Conservation (phyloP, 2,113 vertebrate species). For the Macquaria ambigua region DNA sequence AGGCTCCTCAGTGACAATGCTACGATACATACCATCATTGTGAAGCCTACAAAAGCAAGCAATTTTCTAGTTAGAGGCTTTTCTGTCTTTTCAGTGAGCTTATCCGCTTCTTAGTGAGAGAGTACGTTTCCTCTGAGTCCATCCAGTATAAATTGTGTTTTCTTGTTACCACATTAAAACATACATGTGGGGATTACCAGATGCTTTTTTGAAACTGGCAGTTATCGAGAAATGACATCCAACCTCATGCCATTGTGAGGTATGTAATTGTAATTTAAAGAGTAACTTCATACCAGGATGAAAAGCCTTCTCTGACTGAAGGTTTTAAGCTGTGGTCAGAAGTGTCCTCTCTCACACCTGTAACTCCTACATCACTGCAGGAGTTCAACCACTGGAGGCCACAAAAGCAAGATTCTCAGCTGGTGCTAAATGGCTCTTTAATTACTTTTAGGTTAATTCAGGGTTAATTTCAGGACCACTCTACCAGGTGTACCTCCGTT, state of each 20-base stretch:
- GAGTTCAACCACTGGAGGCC: not conserved
- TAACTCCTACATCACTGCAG: not conserved
- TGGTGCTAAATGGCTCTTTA: not conserved
- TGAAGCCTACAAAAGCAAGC: not conserved
- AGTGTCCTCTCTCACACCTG: not conserved
- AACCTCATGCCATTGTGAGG: too few relatives aligned
- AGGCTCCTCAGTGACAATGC: not conserved
- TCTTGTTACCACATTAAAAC: not conserved
- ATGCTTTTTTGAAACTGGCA: not conserved
- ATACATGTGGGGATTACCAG: not conserved
- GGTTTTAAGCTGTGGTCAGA: not conserved
- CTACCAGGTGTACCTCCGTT: not conserved
- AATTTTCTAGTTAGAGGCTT: not conserved
- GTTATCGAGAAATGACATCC: not conserved
- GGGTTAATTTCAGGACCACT: not conserved
- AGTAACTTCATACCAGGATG: too few relatives aligned
- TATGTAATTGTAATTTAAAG: too few relatives aligned
- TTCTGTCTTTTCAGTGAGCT: not conserved
- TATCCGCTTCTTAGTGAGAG: not conserved
- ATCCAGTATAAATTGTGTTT: not conserved
- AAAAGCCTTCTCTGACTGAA: too few relatives aligned
- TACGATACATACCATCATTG: too few relatives aligned
- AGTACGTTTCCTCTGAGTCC: not conserved
- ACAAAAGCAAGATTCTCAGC: not conserved
- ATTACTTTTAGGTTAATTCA: not conserved